Conservation (phyloP, 2,797 vertebrate genomes). For the Spinus olivaceus region DNA sequence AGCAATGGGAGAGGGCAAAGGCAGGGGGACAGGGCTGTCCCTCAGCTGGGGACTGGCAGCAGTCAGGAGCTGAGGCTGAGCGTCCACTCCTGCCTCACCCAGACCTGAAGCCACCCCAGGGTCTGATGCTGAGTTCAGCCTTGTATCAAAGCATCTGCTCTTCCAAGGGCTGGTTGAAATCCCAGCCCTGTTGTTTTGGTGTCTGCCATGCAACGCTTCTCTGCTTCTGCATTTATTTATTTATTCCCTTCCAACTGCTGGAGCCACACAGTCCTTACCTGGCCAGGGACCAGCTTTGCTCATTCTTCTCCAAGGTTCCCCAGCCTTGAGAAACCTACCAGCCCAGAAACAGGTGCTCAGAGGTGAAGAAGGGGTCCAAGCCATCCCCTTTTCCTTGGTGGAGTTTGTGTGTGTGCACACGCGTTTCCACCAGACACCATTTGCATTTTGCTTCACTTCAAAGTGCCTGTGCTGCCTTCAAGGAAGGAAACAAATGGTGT, state of each 20-base stretch:
- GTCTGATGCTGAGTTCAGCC: background rate
- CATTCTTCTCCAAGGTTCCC: background rate
- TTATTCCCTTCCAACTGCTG: background rate
- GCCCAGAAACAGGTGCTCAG: background rate
- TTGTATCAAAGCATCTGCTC: background rate
- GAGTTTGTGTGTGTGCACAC: rapidly evolving
- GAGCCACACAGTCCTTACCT: background rate
- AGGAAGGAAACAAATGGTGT: background rate
- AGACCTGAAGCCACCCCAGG: rapidly evolving
- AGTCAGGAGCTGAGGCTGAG: background rate
- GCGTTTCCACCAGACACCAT: background rate
- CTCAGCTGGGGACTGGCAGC: background rate
- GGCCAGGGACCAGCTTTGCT: background rate
- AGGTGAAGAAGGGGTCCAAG: rapidly evolving
- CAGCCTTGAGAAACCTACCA: background rate
- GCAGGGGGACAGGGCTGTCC: background rate
- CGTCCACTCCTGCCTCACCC: background rate
- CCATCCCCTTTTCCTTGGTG: background rate
- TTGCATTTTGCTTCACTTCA: background rate
- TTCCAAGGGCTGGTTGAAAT: background rate
- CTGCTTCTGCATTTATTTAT: background rate
- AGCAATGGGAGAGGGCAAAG: background rate
- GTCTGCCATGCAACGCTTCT: background rate
- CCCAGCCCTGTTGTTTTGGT: background rate
- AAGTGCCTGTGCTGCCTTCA: background rate